A percentile compares a stretch with the other conserved stretches of the same genome.
Conservation (phyloP, 2,888 invertebrate genomes). For the Aphelenchoides bicaudatus region DNA sequence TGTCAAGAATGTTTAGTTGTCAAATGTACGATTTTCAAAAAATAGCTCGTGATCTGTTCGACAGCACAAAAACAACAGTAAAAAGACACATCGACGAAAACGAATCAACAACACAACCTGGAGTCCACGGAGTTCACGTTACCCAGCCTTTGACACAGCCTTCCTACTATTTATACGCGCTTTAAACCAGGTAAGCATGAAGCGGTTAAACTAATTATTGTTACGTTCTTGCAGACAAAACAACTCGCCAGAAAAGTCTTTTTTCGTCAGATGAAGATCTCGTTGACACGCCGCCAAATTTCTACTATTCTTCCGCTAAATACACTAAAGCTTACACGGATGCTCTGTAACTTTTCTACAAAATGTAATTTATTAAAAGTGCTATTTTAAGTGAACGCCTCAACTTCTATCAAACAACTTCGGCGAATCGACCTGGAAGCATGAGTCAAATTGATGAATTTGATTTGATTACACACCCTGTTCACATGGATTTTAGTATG, state of each 20-base stretch:
- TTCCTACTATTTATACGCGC: constrained; percentile 8
- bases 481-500: background rate
- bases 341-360: constrained; percentile 13
- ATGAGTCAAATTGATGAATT: constrained; percentile 9
- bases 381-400: constrained; percentile 5
- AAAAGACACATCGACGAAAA: constrained; percentile 12
- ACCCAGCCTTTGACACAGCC: constrained; percentile 14
- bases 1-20: too few species aligned
- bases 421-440: too few species aligned
- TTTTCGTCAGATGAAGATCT: constrained; percentile 41
- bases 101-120: background rate
- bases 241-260: constrained; percentile 19
- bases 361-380: background rate
- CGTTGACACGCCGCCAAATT: constrained; percentile 37
- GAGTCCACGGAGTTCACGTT: constrained; percentile 5
- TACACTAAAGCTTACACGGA: constrained; percentile 23
- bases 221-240: constrained; percentile 1
- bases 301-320: constrained; percentile 37
- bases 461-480: constrained; percentile 10
- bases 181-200: background rate
- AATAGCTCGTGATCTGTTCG: constrained; percentile 38
- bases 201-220: constrained; percentile 11
- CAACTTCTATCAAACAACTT: constrained; percentile 8
- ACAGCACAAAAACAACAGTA: constrained; percentile 34
- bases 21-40: constrained; percentile 38